Evolutionary conservation across 1,140 invertebrate species (phyloP).

Genomic region (Periplaneta americana): DNA sequence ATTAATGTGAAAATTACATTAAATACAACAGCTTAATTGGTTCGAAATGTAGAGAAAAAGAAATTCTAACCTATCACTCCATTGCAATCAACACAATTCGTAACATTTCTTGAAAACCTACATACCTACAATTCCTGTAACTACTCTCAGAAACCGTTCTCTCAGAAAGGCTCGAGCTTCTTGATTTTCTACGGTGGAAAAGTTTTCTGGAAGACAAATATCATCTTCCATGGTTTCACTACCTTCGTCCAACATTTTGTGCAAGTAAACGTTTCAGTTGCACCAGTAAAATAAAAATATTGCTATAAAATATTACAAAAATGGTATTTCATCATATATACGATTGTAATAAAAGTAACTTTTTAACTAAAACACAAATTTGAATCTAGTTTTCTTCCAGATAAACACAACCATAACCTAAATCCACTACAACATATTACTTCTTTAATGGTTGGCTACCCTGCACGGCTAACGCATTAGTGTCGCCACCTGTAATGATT

Average conservation of each 20-base stretch:
- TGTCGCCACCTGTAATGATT: no score
- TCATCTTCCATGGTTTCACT: neutral
- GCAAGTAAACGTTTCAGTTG: no score
- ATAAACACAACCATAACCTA: no score
- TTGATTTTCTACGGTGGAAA: slow-evolving; percentile 36
- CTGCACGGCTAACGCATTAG: no score
- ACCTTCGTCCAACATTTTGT: neutral
- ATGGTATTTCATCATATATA: no score
- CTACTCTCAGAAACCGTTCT: slow-evolving; percentile 37
- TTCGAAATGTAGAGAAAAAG: neutral
- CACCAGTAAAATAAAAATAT: no score
- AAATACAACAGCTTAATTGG: neutral
- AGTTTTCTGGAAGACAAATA: slow-evolving; percentile 18
- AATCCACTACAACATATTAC: no score
- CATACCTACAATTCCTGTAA: slow-evolving; percentile 40
- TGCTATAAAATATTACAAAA: no score
- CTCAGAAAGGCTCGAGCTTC: slow-evolving; percentile 37
- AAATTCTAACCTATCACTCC: neutral
- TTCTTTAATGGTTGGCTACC: no score
- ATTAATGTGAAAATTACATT: neutral
- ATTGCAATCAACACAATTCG: slow-evolving; percentile 8
- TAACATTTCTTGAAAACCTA: neutral
- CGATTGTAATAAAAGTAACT: no score
- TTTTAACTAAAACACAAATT: no score
- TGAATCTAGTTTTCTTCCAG: no score